Base-by-base conservation (phyloP, 2,113 vertebrate species). In the Pedionomus torquatus region DNA sequence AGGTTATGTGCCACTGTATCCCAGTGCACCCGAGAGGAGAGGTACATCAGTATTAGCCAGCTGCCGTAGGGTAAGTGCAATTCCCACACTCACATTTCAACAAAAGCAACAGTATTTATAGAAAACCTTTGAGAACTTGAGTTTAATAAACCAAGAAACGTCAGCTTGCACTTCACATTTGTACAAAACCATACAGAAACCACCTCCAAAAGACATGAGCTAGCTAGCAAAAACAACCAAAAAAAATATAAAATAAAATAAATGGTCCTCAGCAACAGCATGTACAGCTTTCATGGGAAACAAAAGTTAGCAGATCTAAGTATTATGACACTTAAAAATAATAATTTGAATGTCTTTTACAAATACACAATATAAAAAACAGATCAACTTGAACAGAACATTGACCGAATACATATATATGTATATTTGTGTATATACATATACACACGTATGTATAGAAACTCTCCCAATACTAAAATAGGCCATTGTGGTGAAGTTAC, bases 401-500 rank as follows among this genome's bases (percentile, higher is more conserved):
- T 52, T 70, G 97, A 98, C 78, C 74, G 44, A 39, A 94, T 83
- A 76, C 92, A 83, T 61, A 95, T 95, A 24, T 95, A 86, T 95
- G 95, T 93, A 43, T 93, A 95, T 71, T 41, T 87, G 93, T 71
- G 64, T 94, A 96, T 97, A 81, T 95, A 96, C 94, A 97, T 86
- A 96, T 90, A 95, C 95, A 95, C 94, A 96, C 87, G 37, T 55
- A 91, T 49, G 81, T 82, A 85, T 71, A 97, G 95, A 51, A 90
- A 96, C 96, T 89, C 65, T 80, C 95, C 92, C 83, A 46, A 91
- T 97, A 98, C 97, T 97, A 97, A 96, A 98, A 98, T 93, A 99
- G 98, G 99, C 98, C 98, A 98, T 98, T 98, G 98, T 97, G 99
- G 99, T 99, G 98, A 98, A 96, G 97, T 95, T 87, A 81, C 91